Percentiles rank a stretch among this genome's conserved stretches.
Conservation (phyloP, 2,797 vertebrate species). For the Hozukius guyotensis region DNA sequence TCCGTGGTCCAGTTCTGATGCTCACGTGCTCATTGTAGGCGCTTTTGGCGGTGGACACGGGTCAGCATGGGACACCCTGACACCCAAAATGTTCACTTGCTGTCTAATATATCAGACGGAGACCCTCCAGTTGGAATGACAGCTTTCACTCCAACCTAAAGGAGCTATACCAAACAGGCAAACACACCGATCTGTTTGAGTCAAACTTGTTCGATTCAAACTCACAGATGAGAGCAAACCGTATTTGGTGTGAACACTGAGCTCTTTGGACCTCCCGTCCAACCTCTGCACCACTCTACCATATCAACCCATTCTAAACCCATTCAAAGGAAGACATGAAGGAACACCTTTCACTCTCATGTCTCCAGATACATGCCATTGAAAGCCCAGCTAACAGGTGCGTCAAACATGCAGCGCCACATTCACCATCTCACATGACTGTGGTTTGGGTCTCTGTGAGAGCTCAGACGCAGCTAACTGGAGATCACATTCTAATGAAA, state of each 20-base stretch:
- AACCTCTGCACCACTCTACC: not conserved
- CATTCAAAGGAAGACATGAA: not conserved
- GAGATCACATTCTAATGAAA: not conserved
- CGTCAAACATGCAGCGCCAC: not conserved
- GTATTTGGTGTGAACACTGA: not conserved
- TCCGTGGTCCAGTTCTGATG: too few relatives aligned
- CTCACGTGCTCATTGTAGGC: too few relatives aligned
- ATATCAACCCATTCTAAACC: not conserved
- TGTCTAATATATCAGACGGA: too few relatives aligned
- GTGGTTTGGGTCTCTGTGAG: not conserved
- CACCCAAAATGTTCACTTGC: too few relatives aligned
- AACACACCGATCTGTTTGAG: not conserved
- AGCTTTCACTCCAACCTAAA: not conserved
- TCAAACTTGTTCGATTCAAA: not conserved
- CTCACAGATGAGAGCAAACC: not conserved
- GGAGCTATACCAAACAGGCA: not conserved
- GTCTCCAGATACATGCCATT: not conserved
- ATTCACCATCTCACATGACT: not conserved
- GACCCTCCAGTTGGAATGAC: too few relatives aligned
- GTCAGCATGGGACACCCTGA: too few relatives aligned
- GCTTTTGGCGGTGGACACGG: too few relatives aligned
- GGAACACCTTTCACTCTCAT: not conserved
- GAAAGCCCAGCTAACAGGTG: not conserved
- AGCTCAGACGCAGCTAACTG: not conserved
- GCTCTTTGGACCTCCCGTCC: not conserved